Evolutionary conservation across 1,140 invertebrate genomes (phyloP), one percentile per base, ranked within the genome.

Genomic region (Venustaconcha ellipsiformis): DNA sequence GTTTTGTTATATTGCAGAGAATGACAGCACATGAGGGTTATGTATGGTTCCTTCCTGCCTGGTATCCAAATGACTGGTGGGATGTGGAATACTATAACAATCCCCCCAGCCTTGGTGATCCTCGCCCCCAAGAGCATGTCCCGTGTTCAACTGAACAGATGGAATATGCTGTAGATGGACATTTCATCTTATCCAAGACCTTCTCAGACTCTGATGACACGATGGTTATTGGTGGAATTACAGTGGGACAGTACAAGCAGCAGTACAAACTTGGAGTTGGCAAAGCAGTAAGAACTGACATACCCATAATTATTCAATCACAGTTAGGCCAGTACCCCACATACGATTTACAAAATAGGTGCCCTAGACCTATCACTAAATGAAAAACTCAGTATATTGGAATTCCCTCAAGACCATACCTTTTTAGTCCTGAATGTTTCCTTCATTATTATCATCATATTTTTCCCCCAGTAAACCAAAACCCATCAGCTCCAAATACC

Each of bases 1-100:
- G 23, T 30, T 57, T 66, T 76, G 77, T 57, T 17, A 23, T 67
- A 58, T 84, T 84, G 56, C 78, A 91, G 89, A 81, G 83, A 83
- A 93, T 94, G 93, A 94, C 93, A 20, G 91, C 90, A 6, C 85
- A 89, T 56, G 83, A 94, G 70, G 94, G 94, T 14, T 96, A 95
- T 85, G 92, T 95, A 0, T 96, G 95, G 95, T 96, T 96, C 83
- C 87, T 96, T 23, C 95, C 95, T 0, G 88, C 92, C 1, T 95
- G 94, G 94, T 92, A 95, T 73, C 88, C 91, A 4, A 83, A 89
- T 11, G 89, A 93, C 71, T 95, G 94, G 94, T 94, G 93, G 84
- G 92, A 95, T 79, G 93, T 93, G 0, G 92, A 93, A 78, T 89
- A 88, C 67, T 92, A 92, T 80, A 93, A 94, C 80, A 78, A 79